These are phyloP conservation scores for Idaea aversata DNA, from an alignment of 2,888 invertebrate genomes.

Conservation along the genomic window DNA sequence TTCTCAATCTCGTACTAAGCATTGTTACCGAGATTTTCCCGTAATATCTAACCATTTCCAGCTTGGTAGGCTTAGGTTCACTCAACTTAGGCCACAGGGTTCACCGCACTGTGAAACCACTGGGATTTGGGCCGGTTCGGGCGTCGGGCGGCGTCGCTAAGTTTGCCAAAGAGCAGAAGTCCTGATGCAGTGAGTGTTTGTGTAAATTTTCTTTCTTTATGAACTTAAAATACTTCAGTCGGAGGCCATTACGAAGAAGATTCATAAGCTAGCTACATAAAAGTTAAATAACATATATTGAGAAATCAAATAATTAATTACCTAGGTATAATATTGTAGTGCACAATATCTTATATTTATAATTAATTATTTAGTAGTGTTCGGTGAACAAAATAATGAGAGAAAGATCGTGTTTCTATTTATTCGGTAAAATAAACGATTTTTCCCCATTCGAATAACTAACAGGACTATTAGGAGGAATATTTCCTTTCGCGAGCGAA, in stretches of 20 bases:
- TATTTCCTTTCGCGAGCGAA: conserved; percentile 12
- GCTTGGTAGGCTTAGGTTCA: conserved; percentile 1
- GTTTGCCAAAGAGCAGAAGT: background rate
- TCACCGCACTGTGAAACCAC: background rate
- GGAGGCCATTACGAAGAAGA: background rate
- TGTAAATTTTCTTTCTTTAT: background rate
- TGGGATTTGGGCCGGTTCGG: background rate
- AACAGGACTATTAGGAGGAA: conserved; percentile 19
- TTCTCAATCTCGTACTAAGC: background rate
- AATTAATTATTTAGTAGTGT: background rate
- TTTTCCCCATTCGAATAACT: conserved; percentile 12
- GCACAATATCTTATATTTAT: background rate
- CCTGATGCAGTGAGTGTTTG: background rate
- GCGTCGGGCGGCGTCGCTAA: background rate
- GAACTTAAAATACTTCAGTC: background rate
- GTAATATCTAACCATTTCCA: background rate
- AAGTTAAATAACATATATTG: too few relatives aligned
- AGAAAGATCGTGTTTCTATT: background rate
- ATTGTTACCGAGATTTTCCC: background rate
- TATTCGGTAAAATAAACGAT: conserved; percentile 9
- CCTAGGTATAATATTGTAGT: too few relatives aligned
- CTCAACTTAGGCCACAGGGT: background rate
- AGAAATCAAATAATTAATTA: too few relatives aligned
- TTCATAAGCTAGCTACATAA: background rate
- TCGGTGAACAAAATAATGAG: background rate